Percentiles rank a stretch among this genome's conserved stretches.
Conservation (phyloP, 2,888 invertebrate genomes). For the Ryuthela nishihirai region DNA sequence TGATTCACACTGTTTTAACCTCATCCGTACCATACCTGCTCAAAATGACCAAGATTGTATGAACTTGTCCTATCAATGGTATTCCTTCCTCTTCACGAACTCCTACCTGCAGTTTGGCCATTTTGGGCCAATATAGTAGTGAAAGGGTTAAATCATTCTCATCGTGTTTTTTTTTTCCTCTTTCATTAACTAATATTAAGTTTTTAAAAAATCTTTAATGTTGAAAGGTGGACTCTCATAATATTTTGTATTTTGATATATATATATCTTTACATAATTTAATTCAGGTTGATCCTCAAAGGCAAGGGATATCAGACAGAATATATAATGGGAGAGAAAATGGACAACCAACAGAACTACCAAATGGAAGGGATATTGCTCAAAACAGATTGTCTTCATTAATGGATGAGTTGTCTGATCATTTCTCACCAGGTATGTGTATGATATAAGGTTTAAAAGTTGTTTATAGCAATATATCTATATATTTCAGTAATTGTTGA, state of each 20-base stretch:
- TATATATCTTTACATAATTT: no score
- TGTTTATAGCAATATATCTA: no score
- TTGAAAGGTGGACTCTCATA: background rate
- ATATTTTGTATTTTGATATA: background rate
- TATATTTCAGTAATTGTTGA: no score
- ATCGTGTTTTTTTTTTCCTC: no score
- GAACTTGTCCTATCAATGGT: background rate
- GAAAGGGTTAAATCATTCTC: no score
- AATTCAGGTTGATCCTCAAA: constrained; percentile 16
- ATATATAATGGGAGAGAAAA: constrained; percentile 23
- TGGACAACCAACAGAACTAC: constrained; percentile 11
- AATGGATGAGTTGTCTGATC: constrained; percentile 33
- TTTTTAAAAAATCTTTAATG: background rate
- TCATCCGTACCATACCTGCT: no score
- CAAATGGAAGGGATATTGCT: constrained; percentile 22
- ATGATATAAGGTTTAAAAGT: no score
- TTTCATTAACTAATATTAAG: background rate
- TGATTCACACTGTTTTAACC: no score
- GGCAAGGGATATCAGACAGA: constrained; percentile 11
- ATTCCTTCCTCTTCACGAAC: background rate
- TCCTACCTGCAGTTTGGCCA: no score
- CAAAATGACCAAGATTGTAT: no score
- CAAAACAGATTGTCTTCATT: constrained; percentile 28
- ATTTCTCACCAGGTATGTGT: constrained; percentile 25
- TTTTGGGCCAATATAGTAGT: no score